Conservation (phyloP, 2,888 invertebrate species). For the Euspilapteryx auroguttella region DNA sequence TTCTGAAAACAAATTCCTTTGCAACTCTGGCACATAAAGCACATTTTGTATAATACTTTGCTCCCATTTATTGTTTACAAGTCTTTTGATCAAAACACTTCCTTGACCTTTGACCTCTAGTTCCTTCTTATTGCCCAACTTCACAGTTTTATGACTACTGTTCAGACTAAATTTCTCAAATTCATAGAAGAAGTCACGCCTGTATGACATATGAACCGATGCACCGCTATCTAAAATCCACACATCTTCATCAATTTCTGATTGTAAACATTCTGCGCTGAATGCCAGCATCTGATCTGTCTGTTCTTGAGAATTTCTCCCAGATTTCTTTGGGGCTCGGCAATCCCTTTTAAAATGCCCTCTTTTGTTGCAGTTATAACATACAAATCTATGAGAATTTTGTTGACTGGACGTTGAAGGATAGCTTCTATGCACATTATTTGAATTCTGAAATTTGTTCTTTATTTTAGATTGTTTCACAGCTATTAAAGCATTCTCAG, state of each 20-base stretch:
- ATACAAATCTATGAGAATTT: constrained; percentile 1
- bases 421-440: neutral
- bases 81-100: constrained; percentile 2
- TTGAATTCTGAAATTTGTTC: neutral
- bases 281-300: constrained; percentile 1
- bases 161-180: neutral
- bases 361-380: constrained; percentile 2
- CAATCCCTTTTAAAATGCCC: constrained; percentile 3
- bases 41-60: constrained; percentile 1
- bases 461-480: constrained; percentile 3
- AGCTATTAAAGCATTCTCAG: constrained; percentile 10
- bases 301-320: neutral
- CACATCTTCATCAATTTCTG: neutral
- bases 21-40: constrained; percentile 2
- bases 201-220: constrained; percentile 2
- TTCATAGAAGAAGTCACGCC: neutral
- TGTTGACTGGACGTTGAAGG: neutral
- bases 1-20: constrained; percentile 4
- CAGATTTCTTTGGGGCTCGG: constrained; percentile 1
- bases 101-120: constrained; percentile 3
- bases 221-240: constrained; percentile 5
- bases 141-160: too few relatives aligned
- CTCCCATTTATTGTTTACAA: constrained; percentile 2
- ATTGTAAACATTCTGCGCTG: neutral
- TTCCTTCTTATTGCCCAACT: constrained; percentile 1